Percentiles rank a stretch among this genome's conserved stretches.
phyloP scores from a whole-genome alignment of 2,113 vertebrate species.

The Prietella phreatophila region DNA sequence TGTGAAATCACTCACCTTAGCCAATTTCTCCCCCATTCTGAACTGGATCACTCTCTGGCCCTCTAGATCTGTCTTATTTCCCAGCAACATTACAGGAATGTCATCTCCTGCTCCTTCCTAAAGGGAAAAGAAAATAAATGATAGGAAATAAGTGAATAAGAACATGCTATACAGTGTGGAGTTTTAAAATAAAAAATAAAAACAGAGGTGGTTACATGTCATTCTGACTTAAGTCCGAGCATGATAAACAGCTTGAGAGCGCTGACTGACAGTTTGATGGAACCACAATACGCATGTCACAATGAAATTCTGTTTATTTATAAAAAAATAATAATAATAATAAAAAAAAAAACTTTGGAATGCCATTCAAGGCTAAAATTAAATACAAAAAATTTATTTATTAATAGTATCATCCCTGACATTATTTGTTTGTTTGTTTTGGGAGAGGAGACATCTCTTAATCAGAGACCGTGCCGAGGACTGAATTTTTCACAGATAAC shows the following conservation, averaged over 20 bases:
- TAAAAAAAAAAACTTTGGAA: neutral
- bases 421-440: neutral
- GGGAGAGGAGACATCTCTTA: neutral
- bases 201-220: neutral
- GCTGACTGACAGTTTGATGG: neutral
- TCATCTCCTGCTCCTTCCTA: constrained; percentile 84
- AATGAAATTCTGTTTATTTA: neutral
- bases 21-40: constrained; percentile 77
- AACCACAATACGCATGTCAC: neutral
- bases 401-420: neutral
- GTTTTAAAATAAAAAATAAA: neutral
- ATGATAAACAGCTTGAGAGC: neutral
- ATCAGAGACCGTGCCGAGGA: neutral
- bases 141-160: neutral
- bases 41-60: constrained; percentile 77
- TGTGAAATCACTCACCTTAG: constrained; percentile 76
- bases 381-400: neutral
- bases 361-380: neutral
- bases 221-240: neutral
- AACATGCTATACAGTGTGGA: neutral
- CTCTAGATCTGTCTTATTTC: constrained; percentile 87
- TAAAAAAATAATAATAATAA: too few relatives aligned
- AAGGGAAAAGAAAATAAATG: neutral
- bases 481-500: neutral
- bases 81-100: constrained; percentile 83